Conservation (phyloP, 2,797 vertebrate genomes). For the Discoglossus pictus region DNA sequence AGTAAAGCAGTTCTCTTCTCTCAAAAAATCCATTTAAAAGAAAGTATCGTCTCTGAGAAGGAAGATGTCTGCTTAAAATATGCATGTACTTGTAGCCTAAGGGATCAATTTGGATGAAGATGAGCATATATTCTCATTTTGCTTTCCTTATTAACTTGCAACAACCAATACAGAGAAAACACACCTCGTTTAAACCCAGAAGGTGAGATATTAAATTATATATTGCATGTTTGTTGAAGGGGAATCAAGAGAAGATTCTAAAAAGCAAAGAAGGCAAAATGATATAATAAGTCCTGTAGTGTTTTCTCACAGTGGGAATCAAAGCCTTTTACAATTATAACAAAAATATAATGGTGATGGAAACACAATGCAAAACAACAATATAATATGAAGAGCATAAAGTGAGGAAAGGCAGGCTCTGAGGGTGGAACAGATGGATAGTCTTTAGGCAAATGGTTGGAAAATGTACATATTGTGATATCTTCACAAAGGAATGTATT, state of each 20-base stretch:
- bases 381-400: no score
- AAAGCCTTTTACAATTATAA: no score
- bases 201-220: conserved; percentile 28
- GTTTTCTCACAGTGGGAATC: conserved; percentile 22
- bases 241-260: conserved; percentile 22
- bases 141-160: neutral
- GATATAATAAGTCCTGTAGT: conserved; percentile 18
- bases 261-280: conserved; percentile 19
- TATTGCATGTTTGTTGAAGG: conserved; percentile 19
- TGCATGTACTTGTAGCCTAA: conserved; percentile 27
- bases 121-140: conserved; percentile 23
- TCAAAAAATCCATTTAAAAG: conserved; percentile 24
- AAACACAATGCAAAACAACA: no score
- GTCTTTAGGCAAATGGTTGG: no score
- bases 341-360: no score
- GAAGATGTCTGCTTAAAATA: conserved; percentile 4
- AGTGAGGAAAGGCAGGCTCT: no score
- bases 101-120: conserved; percentile 39
- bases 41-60: neutral
- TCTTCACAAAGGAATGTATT: no score
- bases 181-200: conserved; percentile 22
- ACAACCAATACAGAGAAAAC: conserved; percentile 8
- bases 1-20: conserved; percentile 18
- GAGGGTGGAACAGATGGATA: no score
- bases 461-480: no score